Conservation (phyloP, 2,888 invertebrate species). For the Ernsta delagoae region DNA sequence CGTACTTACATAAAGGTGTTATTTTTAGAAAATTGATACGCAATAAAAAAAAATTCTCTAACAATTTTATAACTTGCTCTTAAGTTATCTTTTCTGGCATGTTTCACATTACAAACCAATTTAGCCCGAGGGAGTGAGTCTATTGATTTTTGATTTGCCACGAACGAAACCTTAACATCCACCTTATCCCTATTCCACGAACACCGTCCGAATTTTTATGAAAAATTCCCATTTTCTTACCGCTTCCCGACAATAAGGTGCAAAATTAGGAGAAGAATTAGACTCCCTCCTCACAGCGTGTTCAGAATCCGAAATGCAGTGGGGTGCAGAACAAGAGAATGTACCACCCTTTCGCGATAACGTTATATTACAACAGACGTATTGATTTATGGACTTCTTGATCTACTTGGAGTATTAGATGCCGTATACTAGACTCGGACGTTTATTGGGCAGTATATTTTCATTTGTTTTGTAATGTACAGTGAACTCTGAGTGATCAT, state of each 20-base stretch:
- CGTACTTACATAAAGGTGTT: too few relatives aligned
- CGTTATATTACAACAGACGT: conserved; percentile 34
- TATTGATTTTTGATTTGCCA: conserved; percentile 39
- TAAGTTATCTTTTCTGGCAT: background rate
- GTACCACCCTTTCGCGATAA: conserved; percentile 39
- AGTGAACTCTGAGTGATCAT: too few relatives aligned
- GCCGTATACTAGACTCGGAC: conserved; percentile 40
- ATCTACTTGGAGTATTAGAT: conserved; percentile 28
- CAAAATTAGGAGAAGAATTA: conserved; percentile 83
- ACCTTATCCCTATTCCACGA: conserved; percentile 46
- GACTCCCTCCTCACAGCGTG: conserved; percentile 74
- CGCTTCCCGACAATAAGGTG: conserved; percentile 77
- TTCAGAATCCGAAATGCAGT: conserved; percentile 66
- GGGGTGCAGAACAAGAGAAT: conserved; percentile 47
- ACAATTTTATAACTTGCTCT: background rate
- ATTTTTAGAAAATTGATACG: too few relatives aligned
- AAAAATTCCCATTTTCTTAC: conserved; percentile 75
- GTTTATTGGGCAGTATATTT: conserved; percentile 21
- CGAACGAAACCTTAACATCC: conserved; percentile 40
- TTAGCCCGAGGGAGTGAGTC: conserved; percentile 14
- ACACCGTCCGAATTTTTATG: conserved; percentile 62
- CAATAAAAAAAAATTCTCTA: background rate
- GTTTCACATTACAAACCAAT: background rate
- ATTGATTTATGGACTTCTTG: conserved; percentile 30
- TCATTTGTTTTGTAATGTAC: conserved; percentile 9